Base-by-base conservation (phyloP, 2,113 vertebrate genomes). In the Plecotus auritus region DNA sequence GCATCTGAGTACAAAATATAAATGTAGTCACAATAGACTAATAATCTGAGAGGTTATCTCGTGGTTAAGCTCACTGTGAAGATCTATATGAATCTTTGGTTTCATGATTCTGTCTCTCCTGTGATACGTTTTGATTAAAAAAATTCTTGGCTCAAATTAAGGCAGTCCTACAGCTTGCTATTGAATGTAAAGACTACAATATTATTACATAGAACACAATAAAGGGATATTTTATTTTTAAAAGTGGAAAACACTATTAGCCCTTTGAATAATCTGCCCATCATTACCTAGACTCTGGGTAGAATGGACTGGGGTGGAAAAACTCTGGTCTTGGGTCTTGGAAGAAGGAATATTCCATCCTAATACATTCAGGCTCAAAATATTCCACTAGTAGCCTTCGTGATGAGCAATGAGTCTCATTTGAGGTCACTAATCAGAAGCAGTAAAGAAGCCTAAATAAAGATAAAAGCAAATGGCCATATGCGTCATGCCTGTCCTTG, bases 391-490 rank as follows among this genome's bases (percentile, higher is more conserved):
- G 51, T n/a, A 92, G 81, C 23, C 85, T 86, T 81, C 64, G 26
- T 28, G 12, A 61, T 85, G 82, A 92, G 69, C 85, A 83, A 82
- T 45, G 77, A 88, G 87, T 95, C 77, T 96, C 95, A 90, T n/a
- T 1, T 76, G 92, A 97, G 95, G 90, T 89, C 88, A 84, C 95
- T 93, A 92, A 92, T 85, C 96, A 94, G 74, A 87, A 92, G 67
- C 72, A 88, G 61, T 40, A 85, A 93, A 87, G 67, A 85, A 91
- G 74, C 85, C 0, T 32, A 96, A 95, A 94, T 90, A 51, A 82
- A 92, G 82, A 91, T 83, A 76, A 88, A 85, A 87, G 26, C 66
- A 91, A 96, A 93, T 66, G 77, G 49, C 69, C 64, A 0, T 10
- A 13, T 84, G 90, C 0, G 2, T 92, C 93, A 90, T 22, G 35